phyloP scores from a whole-genome alignment of 1,140 invertebrate genomes.

The Drosophila miranda region DNA sequence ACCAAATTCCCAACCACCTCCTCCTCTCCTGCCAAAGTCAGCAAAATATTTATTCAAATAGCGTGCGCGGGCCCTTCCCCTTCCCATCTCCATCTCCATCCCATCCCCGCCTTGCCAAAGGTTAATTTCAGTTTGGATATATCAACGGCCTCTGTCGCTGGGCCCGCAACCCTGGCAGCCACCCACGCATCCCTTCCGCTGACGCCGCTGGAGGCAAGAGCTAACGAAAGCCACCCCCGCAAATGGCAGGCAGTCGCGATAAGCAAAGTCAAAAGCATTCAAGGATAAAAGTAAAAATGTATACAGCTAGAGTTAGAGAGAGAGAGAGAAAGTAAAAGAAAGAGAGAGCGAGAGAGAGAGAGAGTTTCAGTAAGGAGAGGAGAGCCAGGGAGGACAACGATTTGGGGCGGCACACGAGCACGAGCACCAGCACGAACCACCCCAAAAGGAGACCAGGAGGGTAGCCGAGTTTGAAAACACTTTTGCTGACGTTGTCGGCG shows the following conservation, averaged over 20 bases:
- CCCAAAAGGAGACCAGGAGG: constrained; percentile 43
- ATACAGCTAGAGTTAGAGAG: constrained; percentile 12
- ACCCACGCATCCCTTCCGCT: constrained; percentile 14
- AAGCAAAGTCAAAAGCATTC: constrained; percentile 76
- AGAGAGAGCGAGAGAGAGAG: background rate
- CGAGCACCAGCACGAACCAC: constrained; percentile 45
- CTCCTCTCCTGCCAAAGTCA: constrained; percentile 60
- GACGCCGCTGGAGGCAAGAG: constrained; percentile 51
- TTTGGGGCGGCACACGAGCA: constrained; percentile 22
- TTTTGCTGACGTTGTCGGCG: constrained; percentile 74
- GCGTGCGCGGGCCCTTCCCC: constrained; percentile 36
- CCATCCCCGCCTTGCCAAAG: constrained; percentile 57
- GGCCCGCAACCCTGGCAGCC: background rate
- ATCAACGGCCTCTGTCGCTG: constrained; percentile 32
- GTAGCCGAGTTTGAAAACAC: constrained; percentile 67
- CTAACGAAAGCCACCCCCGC: constrained; percentile 58
- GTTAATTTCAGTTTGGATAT: constrained; percentile 76
- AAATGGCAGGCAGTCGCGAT: constrained; percentile 58
- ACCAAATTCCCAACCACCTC: constrained; percentile 7
- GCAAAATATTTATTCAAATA: constrained; percentile 81
- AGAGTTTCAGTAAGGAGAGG: constrained; percentile 16
- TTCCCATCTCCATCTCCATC: constrained; percentile 5
- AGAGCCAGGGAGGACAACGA: constrained; percentile 17
- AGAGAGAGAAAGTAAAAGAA: constrained; percentile 9
- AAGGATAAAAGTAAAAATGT: constrained; percentile 63